phyloP scores from a whole-genome alignment of 2,797 vertebrate species.

The Molossus molossus region DNA sequence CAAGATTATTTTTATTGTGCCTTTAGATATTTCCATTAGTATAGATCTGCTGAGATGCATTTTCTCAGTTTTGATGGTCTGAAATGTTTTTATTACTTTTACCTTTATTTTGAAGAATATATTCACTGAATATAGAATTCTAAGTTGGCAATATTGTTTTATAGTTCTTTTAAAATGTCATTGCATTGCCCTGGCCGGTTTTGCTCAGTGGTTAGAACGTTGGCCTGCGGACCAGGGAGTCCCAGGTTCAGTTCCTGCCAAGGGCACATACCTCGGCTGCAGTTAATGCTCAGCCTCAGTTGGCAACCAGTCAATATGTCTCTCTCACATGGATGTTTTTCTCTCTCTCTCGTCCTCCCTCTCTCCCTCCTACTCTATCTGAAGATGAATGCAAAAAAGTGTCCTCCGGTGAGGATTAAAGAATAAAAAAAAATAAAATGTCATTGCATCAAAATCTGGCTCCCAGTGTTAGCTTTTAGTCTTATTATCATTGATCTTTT shows the following conservation, averaged over 20 bases:
- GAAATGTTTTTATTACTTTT: constrained; percentile 16
- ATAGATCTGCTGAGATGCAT: background rate
- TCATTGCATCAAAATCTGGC: background rate
- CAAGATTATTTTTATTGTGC: constrained; percentile 47
- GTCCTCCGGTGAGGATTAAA: too few species aligned
- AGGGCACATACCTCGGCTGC: too few species aligned
- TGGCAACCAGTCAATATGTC: too few species aligned
- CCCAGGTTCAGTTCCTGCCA: too few species aligned
- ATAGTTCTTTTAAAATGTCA: background rate
- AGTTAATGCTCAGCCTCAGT: too few species aligned
- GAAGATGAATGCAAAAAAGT: too few species aligned
- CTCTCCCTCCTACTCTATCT: too few species aligned
- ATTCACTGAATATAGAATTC: constrained; percentile 20
- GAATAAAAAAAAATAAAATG: background rate
- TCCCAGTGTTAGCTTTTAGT: background rate
- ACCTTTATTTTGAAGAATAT: constrained; percentile 27
- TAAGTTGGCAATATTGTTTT: background rate
- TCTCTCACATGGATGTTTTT: too few species aligned
- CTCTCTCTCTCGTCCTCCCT: too few species aligned
- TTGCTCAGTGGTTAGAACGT: too few species aligned
- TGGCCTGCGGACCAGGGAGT: too few species aligned
- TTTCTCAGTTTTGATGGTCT: background rate
- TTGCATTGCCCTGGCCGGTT: background rate
- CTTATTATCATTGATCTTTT: constrained; percentile 2
- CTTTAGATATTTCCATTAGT: constrained; percentile 1